Base-by-base conservation (phyloP, 2,797 vertebrate genomes). In the Manis pentadactyla region DNA sequence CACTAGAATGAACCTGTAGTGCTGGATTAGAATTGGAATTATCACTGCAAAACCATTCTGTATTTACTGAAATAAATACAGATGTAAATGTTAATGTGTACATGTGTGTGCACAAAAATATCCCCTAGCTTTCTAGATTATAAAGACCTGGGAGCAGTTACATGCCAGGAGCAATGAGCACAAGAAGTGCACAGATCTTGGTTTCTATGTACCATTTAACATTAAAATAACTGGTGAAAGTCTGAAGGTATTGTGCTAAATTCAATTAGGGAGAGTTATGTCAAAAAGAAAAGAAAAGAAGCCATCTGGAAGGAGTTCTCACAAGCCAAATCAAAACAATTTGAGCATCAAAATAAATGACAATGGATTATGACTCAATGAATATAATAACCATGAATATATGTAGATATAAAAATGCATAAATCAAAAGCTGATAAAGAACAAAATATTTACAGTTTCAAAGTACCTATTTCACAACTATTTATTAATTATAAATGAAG, bases 381-480 rank as follows among this genome's bases (percentile, higher is more conserved):
- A 63, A 46, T 79, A 49, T 31, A 87, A 83, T 3, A 93, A 84
- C 8, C 71, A 69, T 7, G n/a, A 86, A 18, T 75, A 29, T 49
- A 75, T 2, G 11, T 21, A 66, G 29, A 57, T 83, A 14, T 81
- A 93, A 96, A 77, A 77, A 55, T 77, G 14, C 69, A 29, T 77
- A 73, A 86, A 49, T 71, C 79, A 46, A 92, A 95, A 86, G 63
- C 7, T 63, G 14, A 88, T 5, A 27, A 94, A 7, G 19, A 95
- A 88, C 31, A 96, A 95, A 90, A 74, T 93, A 61, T 78, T 91
- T 92, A 79, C 27, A 88, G 66, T 88, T 93, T 96, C 63, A 92
- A 97, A 94, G 23, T 27, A 93, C 13, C 17, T 69, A 86, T 1
- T 39, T 19, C 31, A 17, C 49, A 89, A 92, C 63, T 82, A 87